Evolutionary conservation across 1,140 invertebrate genomes (phyloP).

Genomic region (Dreissena polymorpha): DNA sequence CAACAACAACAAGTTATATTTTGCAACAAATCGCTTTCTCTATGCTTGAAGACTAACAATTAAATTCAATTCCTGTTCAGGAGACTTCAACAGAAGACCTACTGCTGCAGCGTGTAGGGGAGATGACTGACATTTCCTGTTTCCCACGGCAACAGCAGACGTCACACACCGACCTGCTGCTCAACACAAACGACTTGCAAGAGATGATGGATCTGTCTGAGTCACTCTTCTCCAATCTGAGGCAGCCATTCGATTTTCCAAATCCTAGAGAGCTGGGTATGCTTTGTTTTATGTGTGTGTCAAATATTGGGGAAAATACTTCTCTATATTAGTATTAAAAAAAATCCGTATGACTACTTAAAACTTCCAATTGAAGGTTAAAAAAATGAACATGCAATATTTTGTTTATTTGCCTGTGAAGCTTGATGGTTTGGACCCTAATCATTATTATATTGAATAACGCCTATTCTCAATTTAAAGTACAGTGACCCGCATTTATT

Average conservation of each 20-base stretch:
- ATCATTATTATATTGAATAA: too few species aligned
- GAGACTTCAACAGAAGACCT: constrained; percentile 15
- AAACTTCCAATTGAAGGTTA: too few species aligned
- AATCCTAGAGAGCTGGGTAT: constrained; percentile 97
- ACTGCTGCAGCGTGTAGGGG: constrained; percentile 62
- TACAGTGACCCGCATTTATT: too few species aligned
- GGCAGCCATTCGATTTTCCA: constrained; percentile 97
- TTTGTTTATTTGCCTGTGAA: too few species aligned
- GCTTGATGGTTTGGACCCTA: too few species aligned
- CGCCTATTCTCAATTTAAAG: too few species aligned
- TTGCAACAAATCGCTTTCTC: background rate
- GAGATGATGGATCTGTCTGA: constrained; percentile 92
- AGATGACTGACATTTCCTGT: constrained; percentile 55
- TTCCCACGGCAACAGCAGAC: constrained; percentile 53
- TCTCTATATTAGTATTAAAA: too few species aligned
- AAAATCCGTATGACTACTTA: too few species aligned
- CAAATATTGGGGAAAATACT: background rate
- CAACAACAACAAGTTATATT: too few species aligned
- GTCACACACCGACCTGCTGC: constrained; percentile 67
- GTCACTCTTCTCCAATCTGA: constrained; percentile 81
- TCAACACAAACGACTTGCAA: constrained; percentile 66
- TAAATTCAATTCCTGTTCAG: background rate
- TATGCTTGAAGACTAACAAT: background rate
- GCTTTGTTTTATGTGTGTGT: constrained; percentile 59
- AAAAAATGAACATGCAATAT: too few species aligned